Evolutionary conservation across 2,797 vertebrate species (phyloP).

Genomic region (Echeneis naucrates): DNA sequence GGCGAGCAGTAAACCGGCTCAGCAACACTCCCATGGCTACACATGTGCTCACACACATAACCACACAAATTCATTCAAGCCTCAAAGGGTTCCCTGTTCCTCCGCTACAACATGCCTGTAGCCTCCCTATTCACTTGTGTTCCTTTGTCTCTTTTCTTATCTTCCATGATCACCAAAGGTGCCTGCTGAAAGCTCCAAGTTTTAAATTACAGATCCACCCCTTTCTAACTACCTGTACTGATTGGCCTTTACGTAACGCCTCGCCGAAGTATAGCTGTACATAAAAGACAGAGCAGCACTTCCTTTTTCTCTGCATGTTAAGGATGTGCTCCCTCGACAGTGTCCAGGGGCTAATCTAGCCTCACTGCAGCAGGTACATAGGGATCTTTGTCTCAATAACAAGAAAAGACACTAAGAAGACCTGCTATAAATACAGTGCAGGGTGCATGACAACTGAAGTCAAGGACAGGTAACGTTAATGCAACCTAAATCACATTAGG

Average conservation of each 20-base stretch:
- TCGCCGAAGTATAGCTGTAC: background rate
- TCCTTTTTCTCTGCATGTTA: constrained; percentile 11
- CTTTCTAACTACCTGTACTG: constrained; percentile 32
- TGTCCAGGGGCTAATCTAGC: constrained; percentile 49
- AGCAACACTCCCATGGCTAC: constrained; percentile 73
- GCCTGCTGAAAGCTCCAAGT: constrained; percentile 20
- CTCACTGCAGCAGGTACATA: constrained; percentile 58
- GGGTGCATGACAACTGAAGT: constrained; percentile 24
- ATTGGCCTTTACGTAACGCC: constrained; percentile 2
- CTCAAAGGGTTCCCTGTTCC: background rate
- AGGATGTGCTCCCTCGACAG: background rate
- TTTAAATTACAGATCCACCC: constrained; percentile 45
- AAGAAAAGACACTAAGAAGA: constrained; percentile 70
- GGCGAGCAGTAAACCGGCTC: constrained; percentile 67
- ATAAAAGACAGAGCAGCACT: background rate
- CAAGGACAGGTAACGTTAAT: constrained; percentile 29
- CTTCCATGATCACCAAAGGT: constrained; percentile 25
- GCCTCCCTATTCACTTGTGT: constrained; percentile 5
- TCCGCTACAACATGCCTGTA: background rate
- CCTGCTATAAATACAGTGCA: constrained; percentile 70
- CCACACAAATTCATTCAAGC: constrained; percentile 5
- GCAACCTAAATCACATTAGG: constrained; percentile 31
- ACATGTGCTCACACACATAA: constrained; percentile 21
- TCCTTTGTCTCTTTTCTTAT: constrained; percentile 44
- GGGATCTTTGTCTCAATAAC: constrained; percentile 65